Evolutionary conservation across 2,797 vertebrate genomes (phyloP), one percentile per base, ranked within the genome.

Genomic region (Neosalanx taihuensis): DNA sequence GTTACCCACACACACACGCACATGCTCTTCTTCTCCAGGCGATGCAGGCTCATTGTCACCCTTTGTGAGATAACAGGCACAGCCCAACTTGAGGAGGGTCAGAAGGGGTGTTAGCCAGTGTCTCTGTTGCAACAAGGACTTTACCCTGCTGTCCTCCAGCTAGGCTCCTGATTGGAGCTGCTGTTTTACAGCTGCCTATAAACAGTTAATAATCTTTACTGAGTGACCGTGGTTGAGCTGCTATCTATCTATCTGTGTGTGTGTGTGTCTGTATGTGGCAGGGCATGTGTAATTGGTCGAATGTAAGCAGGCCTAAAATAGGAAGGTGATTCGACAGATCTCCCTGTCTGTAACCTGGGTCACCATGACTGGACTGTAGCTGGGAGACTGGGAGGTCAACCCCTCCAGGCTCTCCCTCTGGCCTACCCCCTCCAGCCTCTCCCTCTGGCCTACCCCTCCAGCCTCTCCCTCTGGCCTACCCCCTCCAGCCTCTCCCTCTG

Each of bases 131-230:
- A 49, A 51, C 20, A 23, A 29, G 7, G 41, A 65, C 64, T 46
- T 33, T 31, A 18, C 49, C 70, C 51, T 15, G 46, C 63, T 29
- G 5, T 41, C n/a, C n/a, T n/a, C 41, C 64, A 60, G 26, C 18
- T 23, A 5, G 23, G n/a, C 17, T 60, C 33, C 15, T 13, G 15
- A 58, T 59, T 29, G 30, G 13, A 13, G 5, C 49, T 79, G 65
- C 64, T 64, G 41, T 77, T 81, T 80, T 81, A 83, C 67, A 69
- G 77, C 60, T 46, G 66, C 73, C 77, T 73, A 79, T 77, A 81
- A 83, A 84, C 72, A 66, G 77, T 83, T 82, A 78, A 76, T 86
- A 79, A 81, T 83, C 73, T 72, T 69, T 80, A 73, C 73, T 81
- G 63, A 75, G 76, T 77, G 72, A 76, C 31, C 37, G 6, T 26